phyloP scores from a whole-genome alignment of 2,113 vertebrate species.

The Stictonetta naevosa region DNA sequence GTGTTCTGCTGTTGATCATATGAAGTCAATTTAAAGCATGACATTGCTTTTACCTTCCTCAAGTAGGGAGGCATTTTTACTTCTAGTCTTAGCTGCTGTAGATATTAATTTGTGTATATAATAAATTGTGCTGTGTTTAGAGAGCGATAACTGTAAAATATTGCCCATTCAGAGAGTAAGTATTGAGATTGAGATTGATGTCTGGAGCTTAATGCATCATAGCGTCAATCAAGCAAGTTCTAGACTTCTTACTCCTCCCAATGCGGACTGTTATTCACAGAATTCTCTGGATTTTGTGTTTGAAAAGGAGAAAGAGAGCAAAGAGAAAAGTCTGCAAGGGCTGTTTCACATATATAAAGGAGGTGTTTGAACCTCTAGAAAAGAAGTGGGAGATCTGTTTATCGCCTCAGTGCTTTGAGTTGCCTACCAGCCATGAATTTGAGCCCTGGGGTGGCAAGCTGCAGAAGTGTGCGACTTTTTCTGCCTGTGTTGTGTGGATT shows the following conservation, averaged over 20 bases:
- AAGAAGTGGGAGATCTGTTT: not conserved
- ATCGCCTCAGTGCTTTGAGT: not conserved
- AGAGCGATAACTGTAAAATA: conserved; percentile 9
- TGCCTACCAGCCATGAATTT: not conserved
- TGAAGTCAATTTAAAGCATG: conserved; percentile 27
- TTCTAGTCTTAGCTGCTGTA: not conserved
- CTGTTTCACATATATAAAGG: not conserved
- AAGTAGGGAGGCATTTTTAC: not conserved
- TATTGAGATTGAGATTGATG: conserved; percentile 13
- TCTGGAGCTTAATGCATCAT: conserved; percentile 30
- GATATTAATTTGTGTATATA: conserved; percentile 23
- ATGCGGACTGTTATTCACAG: not conserved
- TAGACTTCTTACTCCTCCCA: not conserved
- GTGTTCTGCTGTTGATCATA: conserved; percentile 35
- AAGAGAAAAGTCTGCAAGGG: not conserved
- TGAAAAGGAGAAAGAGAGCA: not conserved
- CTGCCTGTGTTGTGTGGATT: not conserved
- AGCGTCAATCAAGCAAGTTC: conserved; percentile 16
- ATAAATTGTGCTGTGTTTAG: conserved; percentile 59
- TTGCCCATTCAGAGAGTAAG: conserved; percentile 12
- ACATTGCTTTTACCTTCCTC: conserved; percentile 43
- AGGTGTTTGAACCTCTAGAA: not conserved
- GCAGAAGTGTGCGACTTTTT: not conserved
- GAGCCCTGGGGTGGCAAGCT: not conserved
- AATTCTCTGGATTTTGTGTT: not conserved